These are phyloP conservation scores for Hydrolagus affinis DNA, from an alignment of 2,113 vertebrate genomes.

Conservation along the genomic window DNA sequence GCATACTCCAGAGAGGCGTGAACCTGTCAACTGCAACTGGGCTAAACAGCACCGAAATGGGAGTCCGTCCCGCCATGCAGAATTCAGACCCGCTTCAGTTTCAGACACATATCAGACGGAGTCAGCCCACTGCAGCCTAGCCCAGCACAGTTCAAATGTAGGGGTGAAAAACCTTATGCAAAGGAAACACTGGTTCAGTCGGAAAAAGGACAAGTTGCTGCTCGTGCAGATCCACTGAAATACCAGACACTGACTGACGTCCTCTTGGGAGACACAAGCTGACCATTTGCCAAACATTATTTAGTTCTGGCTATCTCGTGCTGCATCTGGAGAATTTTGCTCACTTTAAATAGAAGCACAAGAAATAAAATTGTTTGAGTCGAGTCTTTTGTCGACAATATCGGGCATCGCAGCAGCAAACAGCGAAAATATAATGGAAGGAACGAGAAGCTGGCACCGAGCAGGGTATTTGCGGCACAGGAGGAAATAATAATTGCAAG, in stretches of 20 bases:
- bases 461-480: background rate
- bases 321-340: too few relatives aligned
- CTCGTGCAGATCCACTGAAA: background rate
- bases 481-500: background rate
- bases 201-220: background rate
- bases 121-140: background rate
- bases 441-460: background rate
- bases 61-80: background rate
- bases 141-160: background rate
- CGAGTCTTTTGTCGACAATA: background rate
- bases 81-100: background rate
- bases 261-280: background rate
- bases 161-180: background rate
- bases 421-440: background rate
- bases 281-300: slow-evolving; percentile 3
- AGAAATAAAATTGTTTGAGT: background rate
- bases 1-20: background rate
- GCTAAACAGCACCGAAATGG: background rate
- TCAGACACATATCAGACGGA: background rate
- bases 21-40: slow-evolving; percentile 11
- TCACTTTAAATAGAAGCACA: background rate
- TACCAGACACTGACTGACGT: too few relatives aligned
- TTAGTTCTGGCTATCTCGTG: background rate
- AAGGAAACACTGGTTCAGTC: background rate
- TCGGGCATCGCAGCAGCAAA: background rate